These are phyloP conservation scores for Euwallacea fornicatus DNA, from an alignment of 1,140 invertebrate species.

Conservation along the genomic window DNA sequence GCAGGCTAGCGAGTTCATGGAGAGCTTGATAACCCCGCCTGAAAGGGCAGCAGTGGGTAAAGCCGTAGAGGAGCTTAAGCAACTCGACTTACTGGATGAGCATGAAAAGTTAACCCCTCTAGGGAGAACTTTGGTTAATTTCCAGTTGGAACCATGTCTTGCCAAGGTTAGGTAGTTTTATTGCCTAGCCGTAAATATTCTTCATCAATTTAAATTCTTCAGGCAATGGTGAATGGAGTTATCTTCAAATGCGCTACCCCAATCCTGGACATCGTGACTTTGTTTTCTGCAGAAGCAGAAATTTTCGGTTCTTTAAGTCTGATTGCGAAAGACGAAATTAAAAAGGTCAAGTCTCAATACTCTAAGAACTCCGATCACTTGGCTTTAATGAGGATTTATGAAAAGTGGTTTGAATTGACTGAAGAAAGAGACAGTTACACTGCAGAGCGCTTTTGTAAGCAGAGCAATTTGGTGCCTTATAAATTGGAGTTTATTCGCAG, in stretches of 20 bases:
- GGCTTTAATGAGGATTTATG: slow-evolving; percentile 48
- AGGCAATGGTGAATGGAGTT: slow-evolving; percentile 58
- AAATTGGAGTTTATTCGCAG: slow-evolving; percentile 48
- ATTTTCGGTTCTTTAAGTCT: slow-evolving; percentile 45
- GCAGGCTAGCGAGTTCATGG: slow-evolving; percentile 56
- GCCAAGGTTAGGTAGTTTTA: slow-evolving; percentile 52
- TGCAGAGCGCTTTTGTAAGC: slow-evolving; percentile 42
- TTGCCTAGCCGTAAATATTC: slow-evolving; percentile 6
- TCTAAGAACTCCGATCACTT: slow-evolving; percentile 49
- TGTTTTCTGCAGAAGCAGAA: slow-evolving; percentile 47
- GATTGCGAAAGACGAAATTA: slow-evolving; percentile 40
- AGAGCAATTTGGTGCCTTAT: slow-evolving; percentile 43
- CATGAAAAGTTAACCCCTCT: slow-evolving; percentile 62
- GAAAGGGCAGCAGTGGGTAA: slow-evolving; percentile 46
- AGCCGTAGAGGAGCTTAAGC: slow-evolving; percentile 56
- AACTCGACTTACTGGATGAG: slow-evolving; percentile 57
- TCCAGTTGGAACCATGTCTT: slow-evolving; percentile 60
- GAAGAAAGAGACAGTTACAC: slow-evolving; percentile 35
- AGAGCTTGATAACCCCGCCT: slow-evolving; percentile 58
- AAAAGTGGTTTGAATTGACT: slow-evolving; percentile 46
- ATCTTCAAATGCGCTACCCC: slow-evolving; percentile 59
- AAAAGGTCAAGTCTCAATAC: slow-evolving; percentile 42
- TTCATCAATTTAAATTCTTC: slow-evolving; percentile 9
- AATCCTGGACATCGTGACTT: slow-evolving; percentile 51
- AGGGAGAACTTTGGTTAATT: slow-evolving; percentile 57